Percentiles rank a stretch among this genome's conserved stretches.
Conservation (phyloP, 2,888 invertebrate genomes). For the Mythimna loreyi region DNA sequence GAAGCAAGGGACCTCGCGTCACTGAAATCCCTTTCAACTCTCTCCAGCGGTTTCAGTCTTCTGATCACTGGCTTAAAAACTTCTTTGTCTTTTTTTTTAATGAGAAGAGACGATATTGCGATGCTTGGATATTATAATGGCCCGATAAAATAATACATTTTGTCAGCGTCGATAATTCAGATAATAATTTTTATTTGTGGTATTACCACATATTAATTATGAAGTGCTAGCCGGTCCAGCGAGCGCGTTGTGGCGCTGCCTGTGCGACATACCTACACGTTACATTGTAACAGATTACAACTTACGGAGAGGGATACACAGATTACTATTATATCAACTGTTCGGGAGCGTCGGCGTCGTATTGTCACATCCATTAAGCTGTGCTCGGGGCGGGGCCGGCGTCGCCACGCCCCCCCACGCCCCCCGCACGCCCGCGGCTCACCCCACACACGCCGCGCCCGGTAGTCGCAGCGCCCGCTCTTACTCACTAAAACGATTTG, state of each 20-base stretch:
- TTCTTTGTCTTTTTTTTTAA: no score
- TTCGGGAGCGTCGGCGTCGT: slow-evolving; percentile 88
- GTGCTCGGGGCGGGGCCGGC: slow-evolving; percentile 77
- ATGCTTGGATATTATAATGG: neutral
- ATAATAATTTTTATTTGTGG: neutral
- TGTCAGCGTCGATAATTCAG: neutral
- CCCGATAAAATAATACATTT: neutral
- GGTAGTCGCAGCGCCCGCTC: slow-evolving; percentile 70
- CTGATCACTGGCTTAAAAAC: no score
- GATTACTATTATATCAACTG: slow-evolving; percentile 83
- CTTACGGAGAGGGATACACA: slow-evolving; percentile 83
- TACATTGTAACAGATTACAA: slow-evolving; percentile 73
- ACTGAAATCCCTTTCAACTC: no score
- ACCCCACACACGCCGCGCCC: slow-evolving; percentile 68
- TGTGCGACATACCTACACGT: slow-evolving; percentile 62
- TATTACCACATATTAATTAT: neutral
- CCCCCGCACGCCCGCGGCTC: slow-evolving; percentile 68
- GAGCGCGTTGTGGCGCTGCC: slow-evolving; percentile 22
- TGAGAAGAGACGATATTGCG: neutral
- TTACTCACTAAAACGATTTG: slow-evolving; percentile 85
- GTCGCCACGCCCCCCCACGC: slow-evolving; percentile 81
- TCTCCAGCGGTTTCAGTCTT: no score
- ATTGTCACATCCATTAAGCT: slow-evolving; percentile 90
- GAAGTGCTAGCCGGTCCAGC: slow-evolving; percentile 7
- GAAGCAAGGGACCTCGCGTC: no score